Evolutionary conservation across 2,888 invertebrate species (phyloP), one percentile per base, ranked within the genome.

Genomic region (Cheilosia urbana): DNA sequence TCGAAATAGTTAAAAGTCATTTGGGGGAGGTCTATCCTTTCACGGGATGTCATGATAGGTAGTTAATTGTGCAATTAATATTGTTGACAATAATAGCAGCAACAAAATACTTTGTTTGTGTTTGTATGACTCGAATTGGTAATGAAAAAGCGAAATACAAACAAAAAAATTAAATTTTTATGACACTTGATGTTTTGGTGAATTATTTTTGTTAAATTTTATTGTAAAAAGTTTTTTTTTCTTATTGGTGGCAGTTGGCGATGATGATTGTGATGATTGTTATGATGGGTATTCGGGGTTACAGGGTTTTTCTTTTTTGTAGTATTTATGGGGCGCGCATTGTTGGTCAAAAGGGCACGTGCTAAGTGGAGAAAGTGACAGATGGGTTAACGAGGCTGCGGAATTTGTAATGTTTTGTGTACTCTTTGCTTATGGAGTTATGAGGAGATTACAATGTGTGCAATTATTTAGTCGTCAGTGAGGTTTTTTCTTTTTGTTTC

Each of bases 321-420:
- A 17, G 9, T 19, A 34, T 63, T 51, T 40, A 49, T 55, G 51
- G 65, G 62, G 37, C 65, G 40, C 75, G 75, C 65, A 66, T 79
- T 85, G 66, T 81, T 72, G 80, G 76, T 57, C 68, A 40, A 72
- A 81, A 85, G 85, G 85, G 85, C 85, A 85, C 85, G 85, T 81
- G 85, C 81, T 85, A 85, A 85, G 81, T 85, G 76, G 85, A 81
- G 85, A 85, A 85, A 85, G 85, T 85, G 80, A 77, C 85, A 85
- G 71, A 81, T 77, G 85, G 84, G 40, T 65, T 77, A 71, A 84
- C 55, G 79, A 84, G 84, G 75, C 75, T 79, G 58, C 66, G 71
- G 79, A 79, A 75, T 79, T 79, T 57, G 63, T 63, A 49, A 69
- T 62, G 0, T 57, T 40, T 47, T 60, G 45, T 62, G 27, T 71